Evolutionary conservation across 1,140 invertebrate genomes (phyloP).

Genomic region (Pseudoatta argentina): DNA sequence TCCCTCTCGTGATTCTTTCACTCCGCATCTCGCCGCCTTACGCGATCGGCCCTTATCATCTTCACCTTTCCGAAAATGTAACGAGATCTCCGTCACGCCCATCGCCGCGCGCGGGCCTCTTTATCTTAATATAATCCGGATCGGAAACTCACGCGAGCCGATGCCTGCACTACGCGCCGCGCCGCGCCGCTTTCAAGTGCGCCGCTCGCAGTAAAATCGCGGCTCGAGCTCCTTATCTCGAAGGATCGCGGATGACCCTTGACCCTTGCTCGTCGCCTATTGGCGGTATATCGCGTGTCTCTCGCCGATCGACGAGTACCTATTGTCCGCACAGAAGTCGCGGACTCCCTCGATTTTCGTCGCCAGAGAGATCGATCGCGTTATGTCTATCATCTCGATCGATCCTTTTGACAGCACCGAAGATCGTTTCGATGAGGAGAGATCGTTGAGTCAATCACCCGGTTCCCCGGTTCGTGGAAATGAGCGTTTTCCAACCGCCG

Average conservation of each 20-base stretch:
- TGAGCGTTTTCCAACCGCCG: slow-evolving; percentile 7
- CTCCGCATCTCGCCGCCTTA: slow-evolving; percentile 21
- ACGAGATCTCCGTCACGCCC: slow-evolving; percentile 81
- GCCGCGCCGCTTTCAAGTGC: slow-evolving; percentile 76
- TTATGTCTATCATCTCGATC: background rate
- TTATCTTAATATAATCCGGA: slow-evolving; percentile 85
- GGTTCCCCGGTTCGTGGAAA: background rate
- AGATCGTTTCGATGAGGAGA: background rate
- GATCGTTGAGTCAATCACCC: background rate
- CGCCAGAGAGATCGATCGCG: background rate
- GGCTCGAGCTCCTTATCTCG: slow-evolving; percentile 76
- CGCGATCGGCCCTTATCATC: slow-evolving; percentile 58
- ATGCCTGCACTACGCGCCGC: slow-evolving; percentile 41
- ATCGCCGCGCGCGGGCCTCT: slow-evolving; percentile 61
- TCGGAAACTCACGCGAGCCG: slow-evolving; percentile 78
- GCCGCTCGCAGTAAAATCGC: slow-evolving; percentile 82
- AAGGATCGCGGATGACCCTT: slow-evolving; percentile 78
- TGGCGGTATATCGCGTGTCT: slow-evolving; percentile 80
- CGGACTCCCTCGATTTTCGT: slow-evolving; percentile 22
- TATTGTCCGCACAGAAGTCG: slow-evolving; percentile 72
- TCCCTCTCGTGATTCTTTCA: slow-evolving; percentile 3
- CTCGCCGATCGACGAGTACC: slow-evolving; percentile 67
- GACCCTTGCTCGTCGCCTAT: slow-evolving; percentile 81
- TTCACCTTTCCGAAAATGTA: slow-evolving; percentile 82
- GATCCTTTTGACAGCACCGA: background rate